Percentiles rank a stretch among this genome's conserved stretches.
phyloP scores from a whole-genome alignment of 2,797 vertebrate species.

The Lutjanus argentimaculatus region DNA sequence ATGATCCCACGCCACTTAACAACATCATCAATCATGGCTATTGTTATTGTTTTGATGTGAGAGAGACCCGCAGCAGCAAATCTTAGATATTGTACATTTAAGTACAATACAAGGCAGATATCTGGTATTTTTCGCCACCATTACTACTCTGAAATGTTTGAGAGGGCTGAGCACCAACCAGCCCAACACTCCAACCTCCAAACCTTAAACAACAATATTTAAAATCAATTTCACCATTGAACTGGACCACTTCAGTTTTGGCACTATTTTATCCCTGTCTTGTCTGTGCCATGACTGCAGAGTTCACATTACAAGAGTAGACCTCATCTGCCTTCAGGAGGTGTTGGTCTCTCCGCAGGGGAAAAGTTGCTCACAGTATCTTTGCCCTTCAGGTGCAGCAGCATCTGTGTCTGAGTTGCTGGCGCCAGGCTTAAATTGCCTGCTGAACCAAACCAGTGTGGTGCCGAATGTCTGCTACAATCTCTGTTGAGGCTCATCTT shows the following conservation, averaged over 20 bases:
- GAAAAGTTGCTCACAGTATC: conserved; percentile 18
- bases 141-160: background rate
- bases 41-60: no score
- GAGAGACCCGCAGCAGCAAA: no score
- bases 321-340: conserved; percentile 11
- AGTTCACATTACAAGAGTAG: conserved; percentile 9
- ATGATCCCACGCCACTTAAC: no score
- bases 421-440: conserved; percentile 63
- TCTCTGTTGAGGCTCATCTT: conserved; percentile 50
- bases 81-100: background rate
- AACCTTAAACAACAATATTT: background rate
- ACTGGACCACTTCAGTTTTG: background rate
- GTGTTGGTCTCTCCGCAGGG: conserved; percentile 13
- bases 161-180: background rate
- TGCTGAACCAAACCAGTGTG: conserved; percentile 45
- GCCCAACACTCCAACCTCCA: background rate
- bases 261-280: background rate
- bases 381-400: conserved; percentile 45
- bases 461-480: conserved; percentile 51
- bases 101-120: background rate
- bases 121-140: rapidly evolving
- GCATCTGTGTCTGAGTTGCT: conserved; percentile 41
- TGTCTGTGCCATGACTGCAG: background rate
- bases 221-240: background rate
- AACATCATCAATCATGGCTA: no score